Conservation (phyloP, 2,797 vertebrate genomes). For the Trichosurus vulpecula region DNA sequence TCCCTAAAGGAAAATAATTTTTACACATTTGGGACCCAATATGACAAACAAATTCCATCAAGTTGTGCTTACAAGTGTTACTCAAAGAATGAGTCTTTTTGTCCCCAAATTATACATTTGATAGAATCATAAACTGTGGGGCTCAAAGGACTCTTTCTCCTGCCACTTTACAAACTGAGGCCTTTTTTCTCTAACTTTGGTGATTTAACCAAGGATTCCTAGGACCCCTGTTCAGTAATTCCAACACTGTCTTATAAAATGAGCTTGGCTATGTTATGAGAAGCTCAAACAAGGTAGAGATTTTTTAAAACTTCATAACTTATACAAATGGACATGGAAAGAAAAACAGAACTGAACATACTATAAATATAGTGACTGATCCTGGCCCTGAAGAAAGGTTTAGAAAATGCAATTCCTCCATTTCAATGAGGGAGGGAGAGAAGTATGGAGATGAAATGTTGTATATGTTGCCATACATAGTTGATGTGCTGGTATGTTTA, state of each 20-base stretch:
- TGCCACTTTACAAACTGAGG: neutral
- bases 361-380: neutral
- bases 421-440: neutral
- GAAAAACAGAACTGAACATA: neutral
- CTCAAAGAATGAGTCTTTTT: neutral
- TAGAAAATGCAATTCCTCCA: neutral
- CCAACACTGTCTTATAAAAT: neutral
- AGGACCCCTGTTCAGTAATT: neutral
- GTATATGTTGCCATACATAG: neutral
- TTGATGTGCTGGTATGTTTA: too few species aligned
- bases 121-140: neutral
- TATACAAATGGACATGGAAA: neutral
- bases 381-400: neutral
- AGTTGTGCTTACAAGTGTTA: slow-evolving; percentile 33
- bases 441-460: neutral
- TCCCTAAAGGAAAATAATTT: slow-evolving; percentile 61
- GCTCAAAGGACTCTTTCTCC: neutral
- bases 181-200: neutral
- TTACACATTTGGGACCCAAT: slow-evolving; percentile 35
- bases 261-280: neutral
- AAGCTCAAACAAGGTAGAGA: neutral
- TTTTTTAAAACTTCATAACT: neutral
- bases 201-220: neutral
- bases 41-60: slow-evolving; percentile 28
- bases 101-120: neutral